These are phyloP conservation scores for Amphimallon solstitiale DNA, from an alignment of 2,888 invertebrate species.

Conservation along the genomic window DNA sequence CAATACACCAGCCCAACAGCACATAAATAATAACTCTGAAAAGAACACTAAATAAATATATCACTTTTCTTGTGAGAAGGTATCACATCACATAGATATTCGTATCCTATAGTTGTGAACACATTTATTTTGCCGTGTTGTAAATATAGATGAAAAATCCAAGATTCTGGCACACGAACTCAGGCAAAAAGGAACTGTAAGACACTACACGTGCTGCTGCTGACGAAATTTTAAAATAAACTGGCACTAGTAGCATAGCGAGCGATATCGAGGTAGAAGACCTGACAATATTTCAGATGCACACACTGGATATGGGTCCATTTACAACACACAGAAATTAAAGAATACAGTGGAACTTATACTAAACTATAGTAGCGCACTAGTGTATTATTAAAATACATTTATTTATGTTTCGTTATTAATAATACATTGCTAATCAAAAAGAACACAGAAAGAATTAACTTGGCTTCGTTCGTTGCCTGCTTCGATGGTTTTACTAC, in stretches of 20 bases:
- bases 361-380: no score
- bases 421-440: constrained; percentile 1
- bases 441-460: constrained; percentile 15
- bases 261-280: constrained; percentile 50
- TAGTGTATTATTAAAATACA: no score
- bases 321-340: constrained; percentile 57
- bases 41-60: not conserved
- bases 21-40: no score
- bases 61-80: not conserved
- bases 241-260: constrained; percentile 47
- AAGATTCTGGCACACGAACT: constrained; percentile 23
- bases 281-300: constrained; percentile 54
- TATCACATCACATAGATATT: not conserved
- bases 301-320: constrained; percentile 46
- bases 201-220: not conserved
- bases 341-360: constrained; percentile 1
- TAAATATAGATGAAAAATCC: constrained; percentile 24
- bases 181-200: constrained; percentile 19
- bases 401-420: no score
- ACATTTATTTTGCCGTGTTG: constrained; percentile 11
- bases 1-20: not conserved
- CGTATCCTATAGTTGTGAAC: not conserved
- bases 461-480: constrained; percentile 1
- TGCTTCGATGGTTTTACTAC: constrained; percentile 15
- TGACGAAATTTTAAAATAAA: constrained; percentile 37